Conservation (phyloP, 2,113 vertebrate species). For the Psittacula cyanocephala region DNA sequence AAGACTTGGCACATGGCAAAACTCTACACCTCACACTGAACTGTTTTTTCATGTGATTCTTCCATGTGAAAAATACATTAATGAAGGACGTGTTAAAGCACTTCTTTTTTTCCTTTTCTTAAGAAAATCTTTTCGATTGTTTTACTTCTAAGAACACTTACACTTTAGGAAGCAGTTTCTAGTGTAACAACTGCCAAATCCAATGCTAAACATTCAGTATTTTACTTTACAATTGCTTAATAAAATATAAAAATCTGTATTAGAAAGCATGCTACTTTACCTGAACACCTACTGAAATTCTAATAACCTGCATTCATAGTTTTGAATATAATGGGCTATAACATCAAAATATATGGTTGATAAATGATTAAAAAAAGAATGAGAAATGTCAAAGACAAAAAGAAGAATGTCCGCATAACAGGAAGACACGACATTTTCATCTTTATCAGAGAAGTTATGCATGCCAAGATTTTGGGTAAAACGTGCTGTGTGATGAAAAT, state of each 20-base stretch:
- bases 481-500: conserved; percentile 9
- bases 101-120: background rate
- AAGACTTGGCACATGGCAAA: background rate
- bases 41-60: background rate
- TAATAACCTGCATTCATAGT: background rate
- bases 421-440: background rate
- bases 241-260: background rate
- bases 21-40: background rate
- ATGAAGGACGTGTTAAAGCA: background rate
- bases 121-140: background rate
- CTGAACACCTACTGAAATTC: background rate
- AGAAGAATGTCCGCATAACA: background rate
- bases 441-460: background rate
- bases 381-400: conserved; percentile 4
- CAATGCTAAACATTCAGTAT: background rate
- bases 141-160: background rate
- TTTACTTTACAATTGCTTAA: background rate
- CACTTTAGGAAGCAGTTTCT: background rate
- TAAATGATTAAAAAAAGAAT: background rate
- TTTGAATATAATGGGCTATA: background rate
- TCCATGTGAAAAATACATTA: background rate
- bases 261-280: background rate
- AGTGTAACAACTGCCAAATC: background rate
- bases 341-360: background rate
- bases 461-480: conserved; percentile 42